Evolutionary conservation across 1,140 invertebrate genomes (phyloP).

Genomic region (Pogonomyrmex barbatus): DNA sequence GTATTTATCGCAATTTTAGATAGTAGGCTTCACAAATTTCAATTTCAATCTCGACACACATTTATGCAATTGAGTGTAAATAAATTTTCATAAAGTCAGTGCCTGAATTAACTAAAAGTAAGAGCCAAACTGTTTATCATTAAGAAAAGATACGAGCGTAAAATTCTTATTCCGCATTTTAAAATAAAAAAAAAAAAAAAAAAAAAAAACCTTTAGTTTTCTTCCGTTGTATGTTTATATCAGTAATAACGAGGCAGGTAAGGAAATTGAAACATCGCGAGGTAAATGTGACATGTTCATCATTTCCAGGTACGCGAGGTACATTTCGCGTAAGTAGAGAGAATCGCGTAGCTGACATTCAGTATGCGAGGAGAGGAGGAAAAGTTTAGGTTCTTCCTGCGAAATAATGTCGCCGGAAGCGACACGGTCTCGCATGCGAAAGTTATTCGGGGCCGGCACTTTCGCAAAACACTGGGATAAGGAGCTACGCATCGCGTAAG

Average conservation of each 20-base stretch:
- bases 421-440: not conserved
- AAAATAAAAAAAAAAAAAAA: not conserved
- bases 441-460: not conserved
- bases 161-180: not conserved
- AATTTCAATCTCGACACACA: not conserved
- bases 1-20: not conserved
- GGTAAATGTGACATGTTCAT: conserved; percentile 8
- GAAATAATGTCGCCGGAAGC: not conserved
- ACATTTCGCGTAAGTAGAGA: not conserved
- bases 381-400: not conserved
- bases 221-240: not conserved
- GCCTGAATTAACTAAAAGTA: not conserved
- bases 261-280: not conserved
- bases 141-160: not conserved
- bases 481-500: not conserved
- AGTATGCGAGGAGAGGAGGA: not conserved
- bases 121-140: not conserved
- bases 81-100: too few species aligned
- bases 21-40: conserved; percentile 6
- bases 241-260: not conserved
- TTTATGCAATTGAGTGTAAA: not conserved
- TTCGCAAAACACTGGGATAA: not conserved
- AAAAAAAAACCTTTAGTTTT: not conserved
- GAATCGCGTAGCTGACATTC: not conserved
- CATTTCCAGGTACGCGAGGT: not conserved